phyloP scores from a whole-genome alignment of 1,140 invertebrate genomes.

The Philotrypesis tridentata region DNA sequence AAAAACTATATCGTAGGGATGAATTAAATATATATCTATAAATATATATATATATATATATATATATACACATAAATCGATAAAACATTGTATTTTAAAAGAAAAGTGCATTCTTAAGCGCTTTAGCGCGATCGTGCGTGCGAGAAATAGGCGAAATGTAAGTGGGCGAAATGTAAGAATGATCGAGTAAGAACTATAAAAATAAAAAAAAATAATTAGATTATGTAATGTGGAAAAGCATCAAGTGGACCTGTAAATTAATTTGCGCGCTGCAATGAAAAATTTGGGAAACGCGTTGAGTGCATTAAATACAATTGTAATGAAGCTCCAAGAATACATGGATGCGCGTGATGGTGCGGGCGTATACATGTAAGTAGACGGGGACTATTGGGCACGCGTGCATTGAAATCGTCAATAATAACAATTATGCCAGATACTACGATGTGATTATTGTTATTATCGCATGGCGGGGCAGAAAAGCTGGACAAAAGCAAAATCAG shows the following conservation, averaged over 20 bases:
- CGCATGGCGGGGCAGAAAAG: no score
- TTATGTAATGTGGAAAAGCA: slow-evolving; percentile 9
- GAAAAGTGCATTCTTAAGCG: slow-evolving; percentile 70
- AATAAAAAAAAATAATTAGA: slow-evolving; percentile 23
- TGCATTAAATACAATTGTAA: no score
- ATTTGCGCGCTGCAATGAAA: not conserved
- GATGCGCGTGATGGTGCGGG: no score
- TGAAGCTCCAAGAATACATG: no score
- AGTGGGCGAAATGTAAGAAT: slow-evolving; percentile 40
- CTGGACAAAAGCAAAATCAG: not conserved
- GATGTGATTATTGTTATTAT: no score
- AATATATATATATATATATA: not conserved
- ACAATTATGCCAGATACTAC: no score
- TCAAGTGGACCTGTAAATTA: slow-evolving; percentile 11
- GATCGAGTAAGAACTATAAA: not conserved
- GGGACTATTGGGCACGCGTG: not conserved
- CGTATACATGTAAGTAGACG: no score
- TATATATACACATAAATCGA: slow-evolving; percentile 40
- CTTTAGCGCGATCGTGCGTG: slow-evolving; percentile 58
- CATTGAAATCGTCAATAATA: no score
- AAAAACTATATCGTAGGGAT: slow-evolving; percentile 58
- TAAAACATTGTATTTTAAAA: slow-evolving; percentile 68
- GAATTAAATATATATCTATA: slow-evolving; percentile 36
- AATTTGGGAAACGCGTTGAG: no score
- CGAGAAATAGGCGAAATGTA: slow-evolving; percentile 43